These are phyloP conservation scores for Apamea anceps DNA, from an alignment of 2,888 invertebrate genomes.

Conservation along the genomic window DNA sequence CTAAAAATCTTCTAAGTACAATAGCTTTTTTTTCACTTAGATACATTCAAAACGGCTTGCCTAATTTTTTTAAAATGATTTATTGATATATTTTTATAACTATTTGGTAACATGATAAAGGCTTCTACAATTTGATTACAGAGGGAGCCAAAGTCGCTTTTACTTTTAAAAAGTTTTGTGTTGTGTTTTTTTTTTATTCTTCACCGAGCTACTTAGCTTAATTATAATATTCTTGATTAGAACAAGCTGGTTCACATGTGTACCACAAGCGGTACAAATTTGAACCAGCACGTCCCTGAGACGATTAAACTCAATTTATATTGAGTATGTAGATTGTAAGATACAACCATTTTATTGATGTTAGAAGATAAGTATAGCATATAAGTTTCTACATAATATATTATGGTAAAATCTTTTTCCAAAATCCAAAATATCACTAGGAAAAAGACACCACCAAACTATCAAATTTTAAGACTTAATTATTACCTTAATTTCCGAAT, in stretches of 20 bases:
- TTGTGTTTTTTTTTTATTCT: not conserved
- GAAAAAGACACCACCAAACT: slow-evolving; percentile 22
- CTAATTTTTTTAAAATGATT: slow-evolving; percentile 10
- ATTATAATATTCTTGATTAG: not conserved
- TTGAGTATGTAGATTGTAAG: slow-evolving; percentile 4
- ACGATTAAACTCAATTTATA: not conserved
- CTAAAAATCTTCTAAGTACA: slow-evolving; percentile 64
- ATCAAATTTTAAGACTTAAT: slow-evolving; percentile 19
- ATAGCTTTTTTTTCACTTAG: slow-evolving; percentile 53
- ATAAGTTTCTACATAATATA: not conserved
- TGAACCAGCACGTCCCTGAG: not conserved
- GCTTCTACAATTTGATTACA: slow-evolving; percentile 17
- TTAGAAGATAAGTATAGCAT: slow-evolving; percentile 10
- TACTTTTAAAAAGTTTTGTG: not conserved
- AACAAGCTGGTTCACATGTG: not conserved
- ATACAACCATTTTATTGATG: not conserved
- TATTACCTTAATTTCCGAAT: slow-evolving; percentile 37
- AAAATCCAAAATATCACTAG: slow-evolving; percentile 35
- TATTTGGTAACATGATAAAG: slow-evolving; percentile 57
- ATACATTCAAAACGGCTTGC: slow-evolving; percentile 45
- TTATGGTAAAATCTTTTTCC: slow-evolving; percentile 21
- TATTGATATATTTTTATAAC: slow-evolving; percentile 34
- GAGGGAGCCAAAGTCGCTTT: slow-evolving; percentile 26
- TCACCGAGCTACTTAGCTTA: not conserved
- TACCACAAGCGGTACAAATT: not conserved